Evolutionary conservation across 1,140 invertebrate species (phyloP), one percentile per base, ranked within the genome.

Genomic region (Lepidurus packardi): DNA sequence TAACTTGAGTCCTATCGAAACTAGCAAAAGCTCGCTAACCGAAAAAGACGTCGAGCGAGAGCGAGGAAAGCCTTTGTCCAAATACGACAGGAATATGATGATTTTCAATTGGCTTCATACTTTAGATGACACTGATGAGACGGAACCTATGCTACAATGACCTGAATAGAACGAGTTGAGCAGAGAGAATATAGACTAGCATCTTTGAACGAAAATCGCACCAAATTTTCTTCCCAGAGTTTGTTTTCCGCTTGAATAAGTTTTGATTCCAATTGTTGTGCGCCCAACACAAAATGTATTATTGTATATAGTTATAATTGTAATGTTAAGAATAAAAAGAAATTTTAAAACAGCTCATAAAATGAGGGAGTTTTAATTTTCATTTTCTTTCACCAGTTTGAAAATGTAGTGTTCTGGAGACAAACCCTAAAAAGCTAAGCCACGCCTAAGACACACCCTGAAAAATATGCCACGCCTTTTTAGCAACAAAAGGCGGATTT

Each of bases 61-160:
- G 83, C 86, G 92, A 7, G 93, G 93, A 1, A 91, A 93, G 80
- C 92, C 93, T 6, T 86, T 95, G 1, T 92, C 92, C 13, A 94
- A 94, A 84, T 94, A 94, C 84, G 92, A 95, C 81, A 84, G 93
- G 24, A 95, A 95, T 84, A 94, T 95, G 91, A 94, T 95, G 91
- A 94, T 95, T 73, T 94, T 95, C 85, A 94, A 94, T 82, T 95
- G 94, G 94, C 87, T 95, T 0, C 93, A 95, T 83, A 93, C 92
- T 2, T 86, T 95, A 7, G 93, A 95, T 82, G 92, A 92, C 81
- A 86, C 16, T 65, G 53, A 65, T 7, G 53, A 65, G 21, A 13
- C 85, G 8, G 53, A 65, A 65, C 9, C 21, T 9, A 65, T 65
- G 53, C 53, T 65, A 65, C 53, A 65, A 65, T 65, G 53, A 65